A percentile compares a stretch with the other conserved stretches of the same genome.
These are phyloP conservation scores for Drosophila leontia DNA, from an alignment of 1,140 invertebrate genomes.

Conservation along the genomic window DNA sequence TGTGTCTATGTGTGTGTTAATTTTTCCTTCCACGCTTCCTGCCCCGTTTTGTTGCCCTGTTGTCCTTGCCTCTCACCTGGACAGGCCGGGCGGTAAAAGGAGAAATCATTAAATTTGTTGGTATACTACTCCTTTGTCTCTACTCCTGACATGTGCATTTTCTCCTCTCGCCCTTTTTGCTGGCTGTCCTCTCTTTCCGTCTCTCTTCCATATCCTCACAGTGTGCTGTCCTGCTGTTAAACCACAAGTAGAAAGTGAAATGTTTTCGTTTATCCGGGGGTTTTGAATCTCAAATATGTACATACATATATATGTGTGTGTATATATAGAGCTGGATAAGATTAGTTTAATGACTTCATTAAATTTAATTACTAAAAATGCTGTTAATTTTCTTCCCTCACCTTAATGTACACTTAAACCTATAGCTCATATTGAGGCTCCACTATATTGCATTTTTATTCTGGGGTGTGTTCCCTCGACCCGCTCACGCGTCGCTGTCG, in stretches of 20 bases:
- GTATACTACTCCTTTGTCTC: constrained; percentile 75
- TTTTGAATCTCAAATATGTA: not conserved
- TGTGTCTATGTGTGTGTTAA: constrained; percentile 27
- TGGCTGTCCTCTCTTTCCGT: constrained; percentile 3
- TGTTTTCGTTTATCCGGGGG: not conserved
- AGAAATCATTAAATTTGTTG: constrained; percentile 84
- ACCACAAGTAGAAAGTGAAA: constrained; percentile 6
- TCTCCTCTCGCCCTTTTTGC: constrained; percentile 1
- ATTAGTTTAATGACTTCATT: constrained; percentile 5
- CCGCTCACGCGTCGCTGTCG: constrained; percentile 37
- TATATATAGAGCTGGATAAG: not conserved
- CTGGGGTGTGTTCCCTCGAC: constrained; percentile 64
- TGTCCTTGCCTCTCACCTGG: constrained; percentile 57
- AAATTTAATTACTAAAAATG: not conserved
- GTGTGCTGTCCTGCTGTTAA: not conserved
- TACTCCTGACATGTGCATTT: constrained; percentile 35
- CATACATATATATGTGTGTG: too few relatives aligned
- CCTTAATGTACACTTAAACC: not conserved
- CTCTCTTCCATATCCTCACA: constrained; percentile 2
- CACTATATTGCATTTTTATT: constrained; percentile 33
- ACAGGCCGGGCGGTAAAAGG: constrained; percentile 26
- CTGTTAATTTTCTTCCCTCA: too few relatives aligned
- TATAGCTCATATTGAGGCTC: not conserved
- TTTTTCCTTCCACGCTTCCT: constrained; percentile 50
- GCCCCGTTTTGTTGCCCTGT: constrained; percentile 16